phyloP scores from a whole-genome alignment of 2,888 invertebrate genomes.

The Desoria tigrina region DNA sequence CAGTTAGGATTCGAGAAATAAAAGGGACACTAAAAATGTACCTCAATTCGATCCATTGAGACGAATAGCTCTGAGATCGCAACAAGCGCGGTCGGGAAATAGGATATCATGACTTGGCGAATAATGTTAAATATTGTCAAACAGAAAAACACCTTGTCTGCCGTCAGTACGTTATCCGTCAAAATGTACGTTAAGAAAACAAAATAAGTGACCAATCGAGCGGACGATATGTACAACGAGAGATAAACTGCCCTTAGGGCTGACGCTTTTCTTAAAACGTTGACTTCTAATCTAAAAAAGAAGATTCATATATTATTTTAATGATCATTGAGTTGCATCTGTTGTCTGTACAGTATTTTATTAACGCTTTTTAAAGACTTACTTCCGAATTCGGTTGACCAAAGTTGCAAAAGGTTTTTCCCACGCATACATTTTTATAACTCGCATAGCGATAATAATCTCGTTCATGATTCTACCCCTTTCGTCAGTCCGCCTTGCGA shows the following conservation, averaged over 20 bases:
- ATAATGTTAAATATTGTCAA: conserved; percentile 88
- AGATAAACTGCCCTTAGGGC: conserved; percentile 65
- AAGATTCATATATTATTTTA: not conserved
- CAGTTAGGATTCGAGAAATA: not conserved
- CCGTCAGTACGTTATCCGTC: conserved; percentile 64
- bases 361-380: conserved; percentile 58
- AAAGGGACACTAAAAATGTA: conserved; percentile 43
- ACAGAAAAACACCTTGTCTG: conserved; percentile 78
- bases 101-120: conserved; percentile 80
- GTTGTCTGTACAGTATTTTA: no score
- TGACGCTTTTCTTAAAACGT: conserved; percentile 66
- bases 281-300: conserved; percentile 67
- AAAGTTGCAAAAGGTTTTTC: conserved; percentile 84
- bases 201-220: conserved; percentile 78
- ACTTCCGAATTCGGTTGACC: conserved; percentile 72
- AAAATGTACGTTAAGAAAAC: conserved; percentile 77
- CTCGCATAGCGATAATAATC: conserved; percentile 88
- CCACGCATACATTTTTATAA: conserved; percentile 67
- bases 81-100: conserved; percentile 81
- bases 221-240: conserved; percentile 71
- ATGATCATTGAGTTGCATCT: not conserved
- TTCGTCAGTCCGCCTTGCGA: conserved; percentile 83
- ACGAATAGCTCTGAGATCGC: conserved; percentile 78
- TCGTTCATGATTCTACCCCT: conserved; percentile 92
- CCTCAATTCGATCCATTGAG: conserved; percentile 71